phyloP scores from a whole-genome alignment of 2,888 invertebrate genomes.

The Nemapogon koenigi region DNA sequence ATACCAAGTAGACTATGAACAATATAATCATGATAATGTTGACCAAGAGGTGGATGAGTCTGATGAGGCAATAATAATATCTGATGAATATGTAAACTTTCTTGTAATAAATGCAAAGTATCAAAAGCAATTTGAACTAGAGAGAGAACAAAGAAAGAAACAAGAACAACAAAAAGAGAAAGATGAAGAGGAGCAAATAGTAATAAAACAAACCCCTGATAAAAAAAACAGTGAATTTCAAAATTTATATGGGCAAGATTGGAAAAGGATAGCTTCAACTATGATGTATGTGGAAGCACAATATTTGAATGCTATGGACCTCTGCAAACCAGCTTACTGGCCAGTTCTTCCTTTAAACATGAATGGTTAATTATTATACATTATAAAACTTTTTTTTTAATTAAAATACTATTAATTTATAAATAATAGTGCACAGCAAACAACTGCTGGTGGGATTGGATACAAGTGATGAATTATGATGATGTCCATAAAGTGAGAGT shows the following conservation, averaged over 20 bases:
- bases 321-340: constrained; percentile 70
- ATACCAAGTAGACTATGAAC: constrained; percentile 23
- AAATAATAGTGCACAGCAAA: too few relatives aligned
- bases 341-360: constrained; percentile 73
- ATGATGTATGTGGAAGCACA: constrained; percentile 74
- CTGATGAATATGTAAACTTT: constrained; percentile 69
- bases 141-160: constrained; percentile 27
- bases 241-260: constrained; percentile 69
- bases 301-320: constrained; percentile 68
- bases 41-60: constrained; percentile 68
- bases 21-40: constrained; percentile 23
- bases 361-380: constrained; percentile 19
- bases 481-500: too few relatives aligned
- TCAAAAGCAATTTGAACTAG: constrained; percentile 37
- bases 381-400: too few relatives aligned
- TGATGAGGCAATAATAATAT: too few relatives aligned
- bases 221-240: constrained; percentile 40
- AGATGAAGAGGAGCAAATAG: constrained; percentile 23
- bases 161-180: constrained; percentile 21
- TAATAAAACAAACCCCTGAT: constrained; percentile 26
- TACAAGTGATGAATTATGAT: too few relatives aligned
- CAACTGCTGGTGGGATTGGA: too few relatives aligned
- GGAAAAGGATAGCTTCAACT: constrained; percentile 73
- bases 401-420: too few relatives aligned
- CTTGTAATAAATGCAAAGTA: constrained; percentile 66